Evolutionary conservation across 2,113 vertebrate genomes (phyloP).

Genomic region (Malaclemys terrapin): DNA sequence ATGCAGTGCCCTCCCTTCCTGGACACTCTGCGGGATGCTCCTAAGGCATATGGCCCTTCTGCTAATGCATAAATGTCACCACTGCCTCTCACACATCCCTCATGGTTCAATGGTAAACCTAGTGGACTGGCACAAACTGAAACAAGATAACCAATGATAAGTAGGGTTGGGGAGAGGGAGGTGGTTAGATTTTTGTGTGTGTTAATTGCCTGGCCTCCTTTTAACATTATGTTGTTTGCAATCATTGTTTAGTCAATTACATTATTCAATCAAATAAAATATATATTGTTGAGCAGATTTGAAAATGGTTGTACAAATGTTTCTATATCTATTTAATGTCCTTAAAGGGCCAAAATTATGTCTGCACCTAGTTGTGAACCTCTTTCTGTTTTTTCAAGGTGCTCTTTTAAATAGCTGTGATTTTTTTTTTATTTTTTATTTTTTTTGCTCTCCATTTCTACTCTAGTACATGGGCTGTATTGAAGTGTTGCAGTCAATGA

Average conservation of each 20-base stretch:
- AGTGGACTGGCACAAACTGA: background rate
- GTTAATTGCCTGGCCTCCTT: background rate
- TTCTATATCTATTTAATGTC: conserved; percentile 26
- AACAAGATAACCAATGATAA: background rate
- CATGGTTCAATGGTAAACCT: background rate
- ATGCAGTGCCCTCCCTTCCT: background rate
- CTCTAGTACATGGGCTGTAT: conserved; percentile 91
- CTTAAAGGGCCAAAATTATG: conserved; percentile 1
- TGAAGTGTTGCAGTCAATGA: conserved; percentile 94
- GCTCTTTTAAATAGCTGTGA: background rate
- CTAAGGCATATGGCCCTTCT: background rate
- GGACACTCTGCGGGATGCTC: background rate
- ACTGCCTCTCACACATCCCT: background rate
- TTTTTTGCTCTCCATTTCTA: conserved; percentile 49
- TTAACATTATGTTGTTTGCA: background rate
- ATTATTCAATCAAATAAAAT: conserved; percentile 28
- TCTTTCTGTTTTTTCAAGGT: background rate
- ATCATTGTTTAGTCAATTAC: conserved; percentile 36
- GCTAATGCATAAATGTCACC: background rate
- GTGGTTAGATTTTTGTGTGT: conserved; percentile 1
- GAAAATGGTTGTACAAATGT: background rate
- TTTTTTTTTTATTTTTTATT: background rate
- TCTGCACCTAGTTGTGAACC: conserved; percentile 32
- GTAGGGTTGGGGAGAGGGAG: background rate
- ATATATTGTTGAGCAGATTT: conserved; percentile 33